Conservation (phyloP, 2,888 invertebrate genomes). For the Corythucha ciliata region DNA sequence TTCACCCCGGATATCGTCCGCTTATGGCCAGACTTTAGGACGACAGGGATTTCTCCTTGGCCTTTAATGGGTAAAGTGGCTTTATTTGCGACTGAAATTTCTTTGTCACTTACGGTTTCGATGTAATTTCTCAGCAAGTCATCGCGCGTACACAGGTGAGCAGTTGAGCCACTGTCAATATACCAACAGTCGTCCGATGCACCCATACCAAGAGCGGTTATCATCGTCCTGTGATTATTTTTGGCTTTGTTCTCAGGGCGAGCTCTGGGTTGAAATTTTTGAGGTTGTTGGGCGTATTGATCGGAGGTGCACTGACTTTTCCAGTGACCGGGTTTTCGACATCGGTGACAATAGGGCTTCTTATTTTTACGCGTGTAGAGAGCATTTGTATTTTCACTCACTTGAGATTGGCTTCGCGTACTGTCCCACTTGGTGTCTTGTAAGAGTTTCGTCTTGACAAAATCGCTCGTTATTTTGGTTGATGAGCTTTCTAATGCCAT, state of each 20-base stretch:
- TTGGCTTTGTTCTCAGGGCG: not conserved
- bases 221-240: not conserved
- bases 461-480: not conserved
- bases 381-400: no score
- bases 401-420: no score
- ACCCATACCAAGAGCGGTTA: not conserved
- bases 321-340: not conserved
- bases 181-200: not conserved
- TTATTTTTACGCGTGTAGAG: no score
- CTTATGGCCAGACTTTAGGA: no score
- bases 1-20: no score
- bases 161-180: not conserved
- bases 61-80: no score
- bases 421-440: constrained; percentile 11
- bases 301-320: constrained; percentile 7
- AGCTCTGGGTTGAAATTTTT: no score
- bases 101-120: not conserved
- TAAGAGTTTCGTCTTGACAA: constrained; percentile 5
- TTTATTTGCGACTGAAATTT: constrained; percentile 6
- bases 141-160: no score
- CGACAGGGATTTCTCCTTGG: no score
- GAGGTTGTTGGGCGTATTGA: constrained; percentile 2
- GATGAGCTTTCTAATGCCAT: constrained; percentile 14
- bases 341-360: constrained; percentile 10
- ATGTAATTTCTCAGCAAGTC: not conserved